Evolutionary conservation across 2,797 vertebrate genomes (phyloP).

Genomic region (Sylvia borin): DNA sequence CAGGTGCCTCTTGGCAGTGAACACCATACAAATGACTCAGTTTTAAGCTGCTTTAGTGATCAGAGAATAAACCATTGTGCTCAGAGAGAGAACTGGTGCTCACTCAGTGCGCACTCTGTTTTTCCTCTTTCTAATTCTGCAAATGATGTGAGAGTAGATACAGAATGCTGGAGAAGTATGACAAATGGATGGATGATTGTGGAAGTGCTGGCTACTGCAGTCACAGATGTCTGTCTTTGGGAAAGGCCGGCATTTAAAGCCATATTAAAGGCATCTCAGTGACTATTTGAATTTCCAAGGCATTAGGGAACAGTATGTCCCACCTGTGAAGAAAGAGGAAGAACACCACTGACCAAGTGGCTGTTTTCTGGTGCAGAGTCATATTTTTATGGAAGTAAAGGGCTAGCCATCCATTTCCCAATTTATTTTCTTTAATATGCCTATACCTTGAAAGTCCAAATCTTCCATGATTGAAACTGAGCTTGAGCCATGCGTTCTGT

Average conservation of each 20-base stretch:
- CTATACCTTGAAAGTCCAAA: background rate
- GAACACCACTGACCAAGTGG: background rate
- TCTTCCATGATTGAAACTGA: background rate
- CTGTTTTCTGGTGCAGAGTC: background rate
- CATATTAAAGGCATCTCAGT: background rate
- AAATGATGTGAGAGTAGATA: background rate
- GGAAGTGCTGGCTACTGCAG: background rate
- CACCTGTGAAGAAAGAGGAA: background rate
- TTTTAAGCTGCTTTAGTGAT: slow-evolving; percentile 21
- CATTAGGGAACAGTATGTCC: background rate
- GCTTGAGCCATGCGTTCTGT: background rate
- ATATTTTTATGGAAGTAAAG: background rate
- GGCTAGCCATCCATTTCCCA: background rate
- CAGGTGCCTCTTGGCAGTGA: background rate
- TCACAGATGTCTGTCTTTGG: background rate
- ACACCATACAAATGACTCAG: background rate
- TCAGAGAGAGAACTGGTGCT: background rate
- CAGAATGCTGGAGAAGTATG: background rate
- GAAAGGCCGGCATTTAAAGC: background rate
- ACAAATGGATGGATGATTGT: background rate
- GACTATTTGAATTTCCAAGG: background rate
- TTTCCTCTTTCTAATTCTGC: background rate
- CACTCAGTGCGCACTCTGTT: background rate
- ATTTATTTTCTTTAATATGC: background rate
- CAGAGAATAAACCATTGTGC: background rate